Base-by-base conservation (phyloP, 1,140 invertebrate genomes). In the Adoxophyes honmai region DNA sequence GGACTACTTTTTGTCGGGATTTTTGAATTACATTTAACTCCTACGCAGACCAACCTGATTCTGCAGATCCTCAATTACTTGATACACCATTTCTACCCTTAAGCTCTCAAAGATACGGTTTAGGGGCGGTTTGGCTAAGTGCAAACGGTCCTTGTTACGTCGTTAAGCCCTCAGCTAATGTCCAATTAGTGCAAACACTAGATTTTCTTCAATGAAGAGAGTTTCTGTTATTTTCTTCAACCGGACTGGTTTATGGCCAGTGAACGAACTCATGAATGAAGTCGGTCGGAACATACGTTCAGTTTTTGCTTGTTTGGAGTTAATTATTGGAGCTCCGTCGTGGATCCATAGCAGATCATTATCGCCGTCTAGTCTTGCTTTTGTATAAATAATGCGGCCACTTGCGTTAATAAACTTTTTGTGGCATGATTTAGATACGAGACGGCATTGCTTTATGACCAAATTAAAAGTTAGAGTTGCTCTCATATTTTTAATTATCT, bases 171-270 rank as follows among this genome's bases (percentile, higher is more conserved):
- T 56, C 57, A 58, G 52, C 60, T 66, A 73, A 73, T 66, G 60
- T 60, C 70, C 67, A 70, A 73, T 73, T 73, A 73, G 64, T 14
- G 65, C 60, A 62, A 63, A 70, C 60, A 66, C 60, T 64, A 62
- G 60, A 42, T 69, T 69, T 69, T 65, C 67, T 70, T 70, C 62
- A 63, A 66, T 61, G 59, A 62, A 64, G 52, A 59, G 65, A 65
- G 64, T 64, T 70, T 66, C 64, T 70, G 60, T 67, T 61, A 60
- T 21, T 44, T 48, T 11, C 21, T 48, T 48, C 18, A 6, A 1
- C 34, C 56, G 56, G 21, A 15, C 9, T 38, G 35, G 55, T 67
- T 64, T 58, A 58, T 62, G 55, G 61, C 55, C n/a, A 36, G 61
- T 57, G 54, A 61, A 66, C 48, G 57, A 57, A 62, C 52, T 69